Base-by-base conservation (phyloP, 2,797 vertebrate genomes). In the Acanthurus tractus region DNA sequence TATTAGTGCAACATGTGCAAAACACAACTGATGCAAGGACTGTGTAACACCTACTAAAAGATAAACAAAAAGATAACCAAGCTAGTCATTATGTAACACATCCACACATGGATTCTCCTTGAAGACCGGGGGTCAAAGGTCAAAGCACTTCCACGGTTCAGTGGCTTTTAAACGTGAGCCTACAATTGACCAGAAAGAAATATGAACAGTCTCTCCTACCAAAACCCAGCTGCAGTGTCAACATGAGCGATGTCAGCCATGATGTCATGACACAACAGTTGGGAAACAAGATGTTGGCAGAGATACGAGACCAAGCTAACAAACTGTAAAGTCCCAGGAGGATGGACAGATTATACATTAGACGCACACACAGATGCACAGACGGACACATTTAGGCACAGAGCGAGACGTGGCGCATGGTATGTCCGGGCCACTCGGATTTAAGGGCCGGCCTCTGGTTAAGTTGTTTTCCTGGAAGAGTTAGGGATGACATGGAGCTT, bases 401-500 rank as follows among this genome's bases (percentile, higher is more conserved):
- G 36, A 15, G 58, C 59, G 66, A 87, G 85, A 92, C 70, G 85
- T 92, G 90, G 92, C 85, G 29, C 63, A 50, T 22, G 73, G 85
- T 86, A 88, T 89, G 84, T 91, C 81, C 84, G 61, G 84, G 89
- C 88, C 79, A 76, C 85, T 91, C 6, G 8, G 72, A 74, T 89
- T 86, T 49, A 81, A 73, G 90, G 91, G 89, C 80, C 53, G 76
- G 86, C 87, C 90, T 87, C 90, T 89, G 86, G 79, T 92, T 86
- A 89, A 93, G 89, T 89, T 94, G 88, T 93, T 94, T 94, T 95
- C 91, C 92, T 92, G 93, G 91, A 95, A 93, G 86, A 89, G 88
- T 87, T 87, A 11, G 79, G 82, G 90, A 94, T 94, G 92, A 95
- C 93, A 94, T 94, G 93, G 87, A 92, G 93, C 94, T 88, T 90